A percentile compares a stretch with the other conserved stretches of the same genome.
These are phyloP conservation scores for Orthochromis malagaraziensis DNA, from an alignment of 2,113 vertebrate genomes.

Conservation along the genomic window DNA sequence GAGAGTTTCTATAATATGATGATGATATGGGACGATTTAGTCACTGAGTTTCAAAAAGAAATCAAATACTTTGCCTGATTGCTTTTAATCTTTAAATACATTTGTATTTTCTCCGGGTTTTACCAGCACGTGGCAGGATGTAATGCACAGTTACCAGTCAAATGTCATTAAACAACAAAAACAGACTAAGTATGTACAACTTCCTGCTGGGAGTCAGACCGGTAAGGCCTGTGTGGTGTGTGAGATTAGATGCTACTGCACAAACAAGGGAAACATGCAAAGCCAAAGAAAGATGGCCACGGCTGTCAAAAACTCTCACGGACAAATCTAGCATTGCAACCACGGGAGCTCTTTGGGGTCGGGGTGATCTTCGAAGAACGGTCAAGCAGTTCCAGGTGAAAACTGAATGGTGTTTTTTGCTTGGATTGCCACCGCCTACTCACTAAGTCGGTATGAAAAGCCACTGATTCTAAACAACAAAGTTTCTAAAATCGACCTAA, in stretches of 20 bases:
- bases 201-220: background rate
- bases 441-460: background rate
- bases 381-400: background rate
- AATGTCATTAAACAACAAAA: background rate
- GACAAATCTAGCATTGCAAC: background rate
- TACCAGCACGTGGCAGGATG: background rate
- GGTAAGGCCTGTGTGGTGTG: background rate
- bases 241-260: background rate
- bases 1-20: background rate
- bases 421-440: background rate
- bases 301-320: background rate
- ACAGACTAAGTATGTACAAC: background rate
- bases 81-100: background rate
- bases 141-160: background rate
- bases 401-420: background rate
- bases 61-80: background rate
- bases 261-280: background rate
- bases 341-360: accelerated
- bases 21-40: background rate
- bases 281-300: accelerated
- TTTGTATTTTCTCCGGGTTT: background rate
- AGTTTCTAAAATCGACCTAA: background rate
- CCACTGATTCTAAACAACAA: accelerated
- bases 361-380: too few relatives aligned
- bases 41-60: background rate